Evolutionary conservation across 2,113 vertebrate genomes (phyloP).

Genomic region (Zosterops hypoxanthus): DNA sequence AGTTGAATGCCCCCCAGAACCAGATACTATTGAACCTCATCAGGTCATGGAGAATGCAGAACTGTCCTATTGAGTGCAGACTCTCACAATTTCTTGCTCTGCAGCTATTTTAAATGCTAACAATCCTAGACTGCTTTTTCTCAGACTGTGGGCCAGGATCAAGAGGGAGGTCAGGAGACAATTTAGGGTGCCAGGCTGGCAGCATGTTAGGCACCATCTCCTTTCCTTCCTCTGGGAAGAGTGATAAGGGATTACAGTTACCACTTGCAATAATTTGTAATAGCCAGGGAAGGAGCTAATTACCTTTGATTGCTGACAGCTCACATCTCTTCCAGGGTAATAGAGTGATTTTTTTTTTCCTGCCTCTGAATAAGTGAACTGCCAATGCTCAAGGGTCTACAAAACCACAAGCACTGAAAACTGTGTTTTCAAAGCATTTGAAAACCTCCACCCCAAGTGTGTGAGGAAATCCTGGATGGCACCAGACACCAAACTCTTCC

Average conservation of each 20-base stretch:
- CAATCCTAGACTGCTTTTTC: not conserved
- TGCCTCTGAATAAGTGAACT: not conserved
- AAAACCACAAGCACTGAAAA: not conserved
- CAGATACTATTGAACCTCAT: not conserved
- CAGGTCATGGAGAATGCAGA: not conserved
- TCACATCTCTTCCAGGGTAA: not conserved
- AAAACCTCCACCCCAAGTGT: rapidly evolving
- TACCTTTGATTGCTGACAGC: not conserved
- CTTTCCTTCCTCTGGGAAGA: not conserved
- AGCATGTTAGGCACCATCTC: not conserved
- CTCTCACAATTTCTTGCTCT: not conserved
- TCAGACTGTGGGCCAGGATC: not conserved
- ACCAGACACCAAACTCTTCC: not conserved
- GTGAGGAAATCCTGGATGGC: not conserved
- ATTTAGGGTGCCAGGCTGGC: not conserved
- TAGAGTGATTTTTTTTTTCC: not conserved
- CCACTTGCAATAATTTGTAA: not conserved
- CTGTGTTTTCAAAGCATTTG: not conserved
- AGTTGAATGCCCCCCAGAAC: not conserved
- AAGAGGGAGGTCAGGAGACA: not conserved
- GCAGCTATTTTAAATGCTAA: not conserved
- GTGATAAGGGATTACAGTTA: not conserved
- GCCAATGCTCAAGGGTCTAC: not conserved
- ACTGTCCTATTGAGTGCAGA: not conserved
- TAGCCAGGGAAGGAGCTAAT: not conserved